Percentiles rank a stretch among this genome's conserved stretches.
phyloP scores from a whole-genome alignment of 2,797 vertebrate species.

The Danio jaintianensis region DNA sequence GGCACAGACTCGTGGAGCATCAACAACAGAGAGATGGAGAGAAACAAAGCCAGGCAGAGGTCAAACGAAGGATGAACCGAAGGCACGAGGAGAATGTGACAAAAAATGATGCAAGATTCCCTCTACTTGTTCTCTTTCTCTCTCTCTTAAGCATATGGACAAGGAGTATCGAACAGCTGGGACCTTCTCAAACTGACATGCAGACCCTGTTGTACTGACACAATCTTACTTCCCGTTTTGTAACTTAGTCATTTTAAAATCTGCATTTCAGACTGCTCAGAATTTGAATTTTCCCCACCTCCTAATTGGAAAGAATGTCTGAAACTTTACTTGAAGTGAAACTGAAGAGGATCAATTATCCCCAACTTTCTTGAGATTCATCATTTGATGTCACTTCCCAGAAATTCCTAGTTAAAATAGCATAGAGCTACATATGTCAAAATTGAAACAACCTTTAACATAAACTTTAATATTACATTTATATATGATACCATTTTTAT shows the following conservation, averaged over 20 bases:
- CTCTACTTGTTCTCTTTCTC: background rate
- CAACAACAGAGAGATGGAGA: background rate
- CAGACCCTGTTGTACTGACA: background rate
- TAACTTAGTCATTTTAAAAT: background rate
- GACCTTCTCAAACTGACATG: slow-evolving; percentile 3
- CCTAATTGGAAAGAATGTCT: too few species aligned
- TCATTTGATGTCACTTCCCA: too few species aligned
- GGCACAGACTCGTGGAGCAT: slow-evolving; percentile 28
- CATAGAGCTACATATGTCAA: too few species aligned
- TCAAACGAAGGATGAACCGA: slow-evolving; percentile 19
- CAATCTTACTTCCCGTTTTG: background rate
- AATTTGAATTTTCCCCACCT: too few species aligned
- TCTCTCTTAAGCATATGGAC: slow-evolving; percentile 9
- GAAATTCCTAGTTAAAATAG: too few species aligned
- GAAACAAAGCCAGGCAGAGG: slow-evolving; percentile 11
- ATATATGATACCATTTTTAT: too few species aligned
- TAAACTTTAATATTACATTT: too few species aligned
- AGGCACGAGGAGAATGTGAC: slow-evolving; percentile 8
- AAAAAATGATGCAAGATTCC: slow-evolving; percentile 21
- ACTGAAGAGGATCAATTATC: too few species aligned
- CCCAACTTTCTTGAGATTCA: too few species aligned
- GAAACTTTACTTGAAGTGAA: too few species aligned
- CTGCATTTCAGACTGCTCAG: too few species aligned
- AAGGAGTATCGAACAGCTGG: slow-evolving; percentile 14
- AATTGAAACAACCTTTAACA: too few species aligned